These are phyloP conservation scores for Acyrthosiphon pisum DNA, from an alignment of 1,140 invertebrate species.

Conservation along the genomic window DNA sequence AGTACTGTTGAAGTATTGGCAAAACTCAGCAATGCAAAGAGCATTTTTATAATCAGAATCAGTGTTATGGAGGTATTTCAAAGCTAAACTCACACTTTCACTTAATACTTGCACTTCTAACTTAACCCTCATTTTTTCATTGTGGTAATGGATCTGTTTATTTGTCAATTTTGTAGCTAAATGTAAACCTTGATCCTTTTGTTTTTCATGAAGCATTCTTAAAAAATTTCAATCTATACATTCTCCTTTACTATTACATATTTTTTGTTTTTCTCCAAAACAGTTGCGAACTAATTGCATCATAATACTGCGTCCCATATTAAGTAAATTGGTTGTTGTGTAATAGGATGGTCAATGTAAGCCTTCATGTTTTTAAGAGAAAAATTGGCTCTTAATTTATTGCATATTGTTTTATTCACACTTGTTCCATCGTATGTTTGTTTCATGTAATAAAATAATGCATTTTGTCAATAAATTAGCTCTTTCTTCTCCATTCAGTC, in stretches of 20 bases:
- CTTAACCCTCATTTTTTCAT: conserved; percentile 18
- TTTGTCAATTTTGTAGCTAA: background rate
- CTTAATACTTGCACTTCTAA: conserved; percentile 14
- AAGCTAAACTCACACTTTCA: background rate
- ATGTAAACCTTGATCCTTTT: background rate
- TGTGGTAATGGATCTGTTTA: background rate
- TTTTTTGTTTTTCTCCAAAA: background rate
- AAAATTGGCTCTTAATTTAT: conserved; percentile 58
- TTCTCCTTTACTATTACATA: background rate
- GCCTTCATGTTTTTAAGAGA: background rate
- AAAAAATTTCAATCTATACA: conserved; percentile 10
- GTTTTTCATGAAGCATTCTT: background rate
- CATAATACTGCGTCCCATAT: background rate
- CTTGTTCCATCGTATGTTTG: conserved; percentile 61
- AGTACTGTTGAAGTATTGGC: too few species aligned
- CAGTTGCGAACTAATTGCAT: background rate
- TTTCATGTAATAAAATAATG: conserved; percentile 59
- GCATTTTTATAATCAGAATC: background rate
- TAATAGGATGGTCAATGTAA: conserved; percentile 12
- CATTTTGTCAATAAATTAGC: conserved; percentile 59
- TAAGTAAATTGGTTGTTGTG: background rate
- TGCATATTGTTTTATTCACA: conserved; percentile 60
- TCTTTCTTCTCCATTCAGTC: conserved; percentile 36
- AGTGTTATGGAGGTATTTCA: background rate
- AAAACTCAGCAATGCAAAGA: too few species aligned